Conservation (phyloP, 2,113 vertebrate species). For the Megaleporinus macrocephalus region DNA sequence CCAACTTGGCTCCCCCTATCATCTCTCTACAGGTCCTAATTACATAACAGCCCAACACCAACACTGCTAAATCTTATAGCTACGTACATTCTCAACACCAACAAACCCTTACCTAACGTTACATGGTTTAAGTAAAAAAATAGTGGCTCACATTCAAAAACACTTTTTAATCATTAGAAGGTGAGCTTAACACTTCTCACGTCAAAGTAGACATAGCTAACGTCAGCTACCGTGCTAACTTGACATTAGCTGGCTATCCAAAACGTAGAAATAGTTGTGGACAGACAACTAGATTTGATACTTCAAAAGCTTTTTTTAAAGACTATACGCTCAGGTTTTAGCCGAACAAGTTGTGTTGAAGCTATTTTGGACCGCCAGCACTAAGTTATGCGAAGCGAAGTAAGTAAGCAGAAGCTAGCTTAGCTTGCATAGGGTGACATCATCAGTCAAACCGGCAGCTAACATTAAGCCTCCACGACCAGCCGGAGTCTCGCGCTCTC, state of each 20-base stretch:
- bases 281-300: too few relatives aligned
- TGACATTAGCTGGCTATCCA: background rate
- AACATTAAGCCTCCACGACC: background rate
- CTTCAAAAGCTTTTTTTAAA: background rate
- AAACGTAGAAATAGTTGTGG: background rate
- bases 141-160: background rate
- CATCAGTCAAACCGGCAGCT: background rate
- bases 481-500: constrained; percentile 44
- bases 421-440: constrained; percentile 20
- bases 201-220: too few relatives aligned
- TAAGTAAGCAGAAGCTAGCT: background rate
- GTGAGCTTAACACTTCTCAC: too few relatives aligned
- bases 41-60: background rate
- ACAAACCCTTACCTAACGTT: background rate
- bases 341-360: background rate
- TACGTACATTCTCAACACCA: too few relatives aligned
- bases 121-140: background rate
- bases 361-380: background rate
- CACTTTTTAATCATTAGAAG: too few relatives aligned
- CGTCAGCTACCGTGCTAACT: too few relatives aligned
- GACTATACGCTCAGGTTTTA: background rate
- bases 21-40: background rate
- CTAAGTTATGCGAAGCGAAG: background rate
- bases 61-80: too few relatives aligned
- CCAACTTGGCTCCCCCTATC: background rate